Base-by-base conservation (phyloP, 1,140 invertebrate genomes). In the Lepidotrigona ventralis region DNA sequence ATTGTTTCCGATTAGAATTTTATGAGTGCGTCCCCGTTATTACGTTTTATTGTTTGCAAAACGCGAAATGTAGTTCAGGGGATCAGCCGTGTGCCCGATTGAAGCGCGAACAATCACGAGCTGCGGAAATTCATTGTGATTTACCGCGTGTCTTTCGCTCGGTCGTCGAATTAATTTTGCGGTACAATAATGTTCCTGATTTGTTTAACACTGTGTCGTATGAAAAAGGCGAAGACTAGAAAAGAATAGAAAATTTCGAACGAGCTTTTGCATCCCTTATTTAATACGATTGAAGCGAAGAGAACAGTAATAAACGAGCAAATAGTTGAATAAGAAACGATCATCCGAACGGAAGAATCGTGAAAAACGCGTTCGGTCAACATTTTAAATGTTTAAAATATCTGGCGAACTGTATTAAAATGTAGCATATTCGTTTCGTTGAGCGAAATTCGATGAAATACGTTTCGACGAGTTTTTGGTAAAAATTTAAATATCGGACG, bases 11-110 rank as follows among this genome's bases (percentile, higher is more conserved):
- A 82, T 82, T 82, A 77, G 54, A 74, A 81, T 77, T 82, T 77
- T 69, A 82, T 78, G 74, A 77, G 64, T 64, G 19, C 73, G 73
- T 15, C 33, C 33, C 54, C 21, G 63, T 53, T 56, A 63, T 46
- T 70, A 53, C 39, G 73, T 69, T 77, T 82, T 46, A 82, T 82
- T 82, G 80, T 82, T 76, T 82, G 80, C 73, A 82, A 82, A 82
- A 21, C 80, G 63, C 54, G 73, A 58, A 76, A 82, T 82, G 53
- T 82, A 82, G 80, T 82, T 76, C 80, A 82, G 73, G 51, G 51
- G 73, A 68, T 76, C 80, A 73, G 19, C 53, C 73, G 58, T 81
- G 79, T 66, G 17, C 72, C 19, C 54, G 68, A 72, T 72, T 46
- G 29, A 71, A 46, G 21, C 39, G 19, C 29, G 17, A 75, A 75